Percentiles rank a stretch among this genome's conserved stretches.
phyloP scores from a whole-genome alignment of 1,140 invertebrate genomes.

The Lanistes nyassanus region DNA sequence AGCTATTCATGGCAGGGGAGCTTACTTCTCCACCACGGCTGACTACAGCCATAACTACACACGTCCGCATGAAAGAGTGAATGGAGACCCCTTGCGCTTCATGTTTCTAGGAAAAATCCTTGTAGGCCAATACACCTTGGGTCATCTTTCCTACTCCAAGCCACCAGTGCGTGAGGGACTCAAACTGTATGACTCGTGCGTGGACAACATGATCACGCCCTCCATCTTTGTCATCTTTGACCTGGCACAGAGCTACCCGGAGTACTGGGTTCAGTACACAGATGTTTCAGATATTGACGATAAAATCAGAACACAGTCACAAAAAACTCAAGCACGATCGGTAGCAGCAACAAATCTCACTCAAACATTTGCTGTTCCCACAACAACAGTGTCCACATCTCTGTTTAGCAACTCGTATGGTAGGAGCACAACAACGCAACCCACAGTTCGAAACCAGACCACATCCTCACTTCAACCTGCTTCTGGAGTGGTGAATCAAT shows the following conservation, averaged over 20 bases:
- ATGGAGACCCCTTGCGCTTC: slow-evolving; percentile 19
- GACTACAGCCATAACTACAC: slow-evolving; percentile 48
- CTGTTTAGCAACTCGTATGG: too few species aligned
- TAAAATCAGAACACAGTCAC: too few species aligned
- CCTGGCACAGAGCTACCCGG: slow-evolving; percentile 55
- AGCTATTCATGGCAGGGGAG: slow-evolving; percentile 54
- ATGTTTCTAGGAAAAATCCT: slow-evolving; percentile 54
- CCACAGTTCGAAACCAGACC: too few species aligned
- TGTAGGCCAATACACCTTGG: slow-evolving; percentile 49
- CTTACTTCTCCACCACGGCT: slow-evolving; percentile 56
- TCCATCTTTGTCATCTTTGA: slow-evolving; percentile 57
- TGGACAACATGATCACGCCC: slow-evolving; percentile 47
- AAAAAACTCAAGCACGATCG: too few species aligned
- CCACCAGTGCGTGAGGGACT: slow-evolving; percentile 46
- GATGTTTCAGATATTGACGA: too few species aligned
- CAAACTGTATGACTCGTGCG: slow-evolving; percentile 56
- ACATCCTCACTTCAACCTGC: too few species aligned
- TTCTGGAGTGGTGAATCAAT: too few species aligned
- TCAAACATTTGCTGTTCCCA: too few species aligned
- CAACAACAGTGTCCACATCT: too few species aligned
- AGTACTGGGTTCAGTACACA: slow-evolving; percentile 54
- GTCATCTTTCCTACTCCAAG: slow-evolving; percentile 35
- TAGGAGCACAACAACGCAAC: too few species aligned
- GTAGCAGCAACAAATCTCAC: too few species aligned
- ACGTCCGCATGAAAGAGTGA: not conserved